These are phyloP conservation scores for Agonum fuliginosum DNA, from an alignment of 2,888 invertebrate genomes.

Conservation along the genomic window DNA sequence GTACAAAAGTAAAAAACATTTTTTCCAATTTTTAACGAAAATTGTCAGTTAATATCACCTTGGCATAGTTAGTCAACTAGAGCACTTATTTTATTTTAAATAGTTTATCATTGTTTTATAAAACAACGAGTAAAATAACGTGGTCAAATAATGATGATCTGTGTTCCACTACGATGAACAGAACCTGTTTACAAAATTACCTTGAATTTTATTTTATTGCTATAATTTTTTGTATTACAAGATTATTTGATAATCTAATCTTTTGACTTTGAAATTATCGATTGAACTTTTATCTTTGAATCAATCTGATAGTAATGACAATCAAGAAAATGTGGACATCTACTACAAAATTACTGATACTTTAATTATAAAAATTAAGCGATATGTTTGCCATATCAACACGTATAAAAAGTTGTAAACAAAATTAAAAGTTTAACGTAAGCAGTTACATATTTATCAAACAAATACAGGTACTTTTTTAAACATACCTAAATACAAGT, in stretches of 20 bases:
- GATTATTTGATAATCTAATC: constrained; percentile 21
- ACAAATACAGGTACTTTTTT: no score
- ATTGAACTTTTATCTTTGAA: neutral
- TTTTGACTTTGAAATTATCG: constrained; percentile 23
- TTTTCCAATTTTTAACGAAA: constrained; percentile 16
- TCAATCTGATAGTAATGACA: neutral
- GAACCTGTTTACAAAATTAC: constrained; percentile 1
- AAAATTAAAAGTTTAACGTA: neutral
- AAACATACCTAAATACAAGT: no score
- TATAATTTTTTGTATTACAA: constrained; percentile 10
- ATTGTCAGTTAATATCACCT: constrained; percentile 40
- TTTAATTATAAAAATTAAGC: no score
- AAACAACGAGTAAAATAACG: neutral
- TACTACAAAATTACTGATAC: neutral
- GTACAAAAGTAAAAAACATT: constrained; percentile 62
- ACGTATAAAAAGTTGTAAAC: neutral
- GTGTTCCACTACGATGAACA: neutral
- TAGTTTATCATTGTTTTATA: constrained; percentile 27
- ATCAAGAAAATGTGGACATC: neutral
- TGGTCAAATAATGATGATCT: constrained; percentile 11
- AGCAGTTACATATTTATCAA: no score
- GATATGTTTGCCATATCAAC: neutral
- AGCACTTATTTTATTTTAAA: constrained; percentile 22
- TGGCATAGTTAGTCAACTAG: constrained; percentile 40
- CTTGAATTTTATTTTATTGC: constrained; percentile 20